Base-by-base conservation (phyloP, 2,113 vertebrate species). In the Amphilophus citrinellus region DNA sequence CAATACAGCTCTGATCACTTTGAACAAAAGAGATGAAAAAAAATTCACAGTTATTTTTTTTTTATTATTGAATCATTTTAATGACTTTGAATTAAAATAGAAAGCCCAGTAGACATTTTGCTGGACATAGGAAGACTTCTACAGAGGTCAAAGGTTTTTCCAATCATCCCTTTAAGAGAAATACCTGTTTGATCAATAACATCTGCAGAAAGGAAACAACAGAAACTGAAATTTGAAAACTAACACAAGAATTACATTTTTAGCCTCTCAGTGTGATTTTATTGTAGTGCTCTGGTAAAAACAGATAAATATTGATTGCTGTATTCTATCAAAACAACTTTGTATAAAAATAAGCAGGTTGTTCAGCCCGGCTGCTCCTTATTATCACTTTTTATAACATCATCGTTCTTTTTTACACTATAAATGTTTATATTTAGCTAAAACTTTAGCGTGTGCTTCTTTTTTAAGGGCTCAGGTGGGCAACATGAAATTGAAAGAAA, bases 101-200 rank as follows among this genome's bases (percentile, higher is more conserved):
- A 95, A 95, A 83, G 85, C 87, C 94, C 94, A 93, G 93, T 79
- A 89, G 79, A 92, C 87, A 93, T 89, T 95, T 93, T 90, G 86
- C 92, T 86, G 91, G 89, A 94, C 91, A 84, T 95, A 96, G 95
- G 95, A 96, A 97, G 96, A 96, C 96, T 96, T 96, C 95, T 95
- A 95, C 95, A 96, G 96, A 96, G 96, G 95, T 96, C 95, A 96
- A 93, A 95, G 91, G 86, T 95, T 94, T 82, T 91, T 91, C 86
- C 90, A 85, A 93, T 93, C 87, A 94, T 95, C 95, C 95, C 94
- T 95, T 94, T 95, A 93, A 96, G 94, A 96, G 95, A 96, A 96
- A 94, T 89, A 95, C 84, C 84, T 75, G 57, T 93, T 95, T 88
- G 61, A 81, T 89, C 47, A 53, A 2, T 27, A 93, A 89, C 81